phyloP scores from a whole-genome alignment of 2,888 invertebrate species.

The Lepidocyrtinus sp. region DNA sequence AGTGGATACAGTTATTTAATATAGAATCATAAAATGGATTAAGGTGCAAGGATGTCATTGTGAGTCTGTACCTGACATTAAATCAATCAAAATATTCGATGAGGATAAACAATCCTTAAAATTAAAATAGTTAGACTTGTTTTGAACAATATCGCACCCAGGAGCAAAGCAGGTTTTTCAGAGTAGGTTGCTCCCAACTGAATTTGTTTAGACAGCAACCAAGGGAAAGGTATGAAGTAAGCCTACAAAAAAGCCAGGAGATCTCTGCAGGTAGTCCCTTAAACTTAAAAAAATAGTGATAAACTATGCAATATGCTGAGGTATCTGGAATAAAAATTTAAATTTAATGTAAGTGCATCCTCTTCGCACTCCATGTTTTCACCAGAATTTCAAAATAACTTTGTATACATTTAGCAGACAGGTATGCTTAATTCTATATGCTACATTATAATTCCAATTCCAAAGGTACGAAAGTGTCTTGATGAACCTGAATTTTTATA shows the following conservation, averaged over 20 bases:
- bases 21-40: background rate
- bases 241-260: conserved; percentile 42
- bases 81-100: background rate
- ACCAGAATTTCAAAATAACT: no score
- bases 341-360: no score
- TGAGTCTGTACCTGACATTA: background rate
- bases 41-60: conserved; percentile 13
- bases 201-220: conserved; percentile 49
- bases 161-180: conserved; percentile 32
- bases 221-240: conserved; percentile 36
- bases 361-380: no score
- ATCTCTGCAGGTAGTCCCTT: conserved; percentile 61
- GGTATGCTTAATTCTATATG: no score
- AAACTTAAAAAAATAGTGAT: no score
- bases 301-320: no score
- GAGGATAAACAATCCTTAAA: background rate
- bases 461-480: no score
- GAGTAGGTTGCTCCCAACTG: conserved; percentile 28
- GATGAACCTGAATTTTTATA: no score
- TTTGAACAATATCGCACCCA: conserved; percentile 40
- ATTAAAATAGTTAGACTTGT: background rate
- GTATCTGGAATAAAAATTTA: no score
- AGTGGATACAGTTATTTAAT: background rate
- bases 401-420: no score
- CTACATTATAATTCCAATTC: no score